Evolutionary conservation across 1,140 invertebrate species (phyloP), one percentile per base, ranked within the genome.

Genomic region (Bombyx mandarina): DNA sequence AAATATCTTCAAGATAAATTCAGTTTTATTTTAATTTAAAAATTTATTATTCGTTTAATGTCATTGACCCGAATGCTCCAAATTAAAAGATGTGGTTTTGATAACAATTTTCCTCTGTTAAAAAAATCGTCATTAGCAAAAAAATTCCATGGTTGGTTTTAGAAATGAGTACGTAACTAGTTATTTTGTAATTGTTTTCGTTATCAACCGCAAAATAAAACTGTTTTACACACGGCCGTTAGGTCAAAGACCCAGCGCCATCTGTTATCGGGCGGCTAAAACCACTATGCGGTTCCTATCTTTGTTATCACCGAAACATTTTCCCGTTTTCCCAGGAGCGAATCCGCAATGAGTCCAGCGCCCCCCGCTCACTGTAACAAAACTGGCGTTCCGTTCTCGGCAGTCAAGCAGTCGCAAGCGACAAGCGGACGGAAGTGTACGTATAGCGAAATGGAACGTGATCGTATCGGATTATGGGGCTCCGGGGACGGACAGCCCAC

Each of bases 381-480:
- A 86, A 86, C 56, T 60, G 62, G 63, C 75, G 69, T 62, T 56
- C 57, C 62, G 55, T 48, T 66, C 69, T 65, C 61, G 54, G 51
- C 66, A 47, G 61, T 12, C 66, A 78, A 77, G 66, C 84, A 87
- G 82, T 87, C 80, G 71, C 68, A 63, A 61, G 35, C 62, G 47
- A 70, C 59, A 56, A 61, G 61, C 67, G 72, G 67, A 67, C 59
- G 61, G 43, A 79, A 66, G 62, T 73, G 75, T 67, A 79, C 78
- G 75, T 61, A 65, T 61, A 53, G 59, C 60, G 67, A 65, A 45
- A 88, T 90, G 88, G 89, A 91, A 60, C 89, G 90, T 60, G 92
- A 93, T 82, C 90, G 91, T 65, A 80, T 93, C 57, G 92, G 92
- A 60, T 84, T 91, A 56, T 90, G 90, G 82, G 90, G 90, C 56